Evolutionary conservation across 1,140 invertebrate species (phyloP), one percentile per base, ranked within the genome.

Genomic region (Panulirus ornatus): DNA sequence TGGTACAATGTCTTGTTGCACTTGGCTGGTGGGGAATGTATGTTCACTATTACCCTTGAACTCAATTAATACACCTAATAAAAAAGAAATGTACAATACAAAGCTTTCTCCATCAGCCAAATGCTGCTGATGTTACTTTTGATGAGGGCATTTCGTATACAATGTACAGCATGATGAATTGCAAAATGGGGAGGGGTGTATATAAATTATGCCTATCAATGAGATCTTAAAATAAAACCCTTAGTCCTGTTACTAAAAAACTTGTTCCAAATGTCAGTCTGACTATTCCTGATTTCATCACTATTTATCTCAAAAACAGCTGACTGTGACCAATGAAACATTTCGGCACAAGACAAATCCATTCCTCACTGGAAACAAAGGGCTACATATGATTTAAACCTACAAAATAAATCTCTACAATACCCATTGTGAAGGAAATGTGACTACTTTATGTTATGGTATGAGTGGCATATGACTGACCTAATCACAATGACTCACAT

Each of bases 101-200:
- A 38, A 16, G 3, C 22, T 47, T 89, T 76, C 87, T 73, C 87
- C 79, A 83, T 82, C 79, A 83, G 81, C 70, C 87, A 89, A 82
- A 76, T 84, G 79, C 66, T 73, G n/a, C 71, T 30, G 42, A 54
- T 76, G 42, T 83, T 27, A 83, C 47, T 83, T 89, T 44, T 89
- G 81, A 84, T 89, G 87, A 83, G 87, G 87, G 87, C 87, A 89
- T 84, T 75, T 89, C 87, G 87, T 89, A 89, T 89, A 89, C 87
- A 89, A 89, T 89, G 87, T 89, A 89, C 87, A 89, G 87, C 70
- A 89, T 83, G 87, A 89, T 89, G 87, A 82, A 83, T 51, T 89
- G 78, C 44, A 73, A 89, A 82, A 73, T 83, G 36, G 73, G 63
- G 40, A 70, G 30, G 54, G 34, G 27, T 40, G 38, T 63, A 42